A percentile compares a stretch with the other conserved stretches of the same genome.
Evolutionary conservation across 2,797 vertebrate genomes (phyloP).

Genomic region (Gorsachius magnificus): DNA sequence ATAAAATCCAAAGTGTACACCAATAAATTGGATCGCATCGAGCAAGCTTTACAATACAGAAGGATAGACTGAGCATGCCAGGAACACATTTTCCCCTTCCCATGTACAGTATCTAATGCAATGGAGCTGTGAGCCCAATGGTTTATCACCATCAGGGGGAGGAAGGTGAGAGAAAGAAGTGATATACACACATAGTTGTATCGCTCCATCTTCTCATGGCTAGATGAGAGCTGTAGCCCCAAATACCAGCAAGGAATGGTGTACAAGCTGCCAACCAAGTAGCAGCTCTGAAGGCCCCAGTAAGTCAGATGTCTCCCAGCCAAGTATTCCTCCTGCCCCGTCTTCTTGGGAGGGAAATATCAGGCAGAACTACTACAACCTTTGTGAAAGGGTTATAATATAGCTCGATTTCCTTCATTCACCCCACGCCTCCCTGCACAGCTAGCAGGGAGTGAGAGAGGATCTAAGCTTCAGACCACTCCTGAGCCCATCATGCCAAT

Average conservation of each 20-base stretch:
- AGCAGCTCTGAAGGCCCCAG: not conserved
- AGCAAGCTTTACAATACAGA: not conserved
- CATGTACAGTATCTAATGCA: rapidly evolving
- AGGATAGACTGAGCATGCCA: not conserved
- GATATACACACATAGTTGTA: rapidly evolving
- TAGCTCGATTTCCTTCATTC: not conserved
- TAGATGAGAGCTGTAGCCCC: not conserved
- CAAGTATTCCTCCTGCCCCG: not conserved
- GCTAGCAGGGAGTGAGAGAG: not conserved
- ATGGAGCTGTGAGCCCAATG: rapidly evolving
- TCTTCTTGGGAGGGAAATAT: not conserved
- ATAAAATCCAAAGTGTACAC: not conserved
- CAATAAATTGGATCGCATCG: not conserved
- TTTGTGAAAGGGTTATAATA: not conserved
- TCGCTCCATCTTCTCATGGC: rapidly evolving
- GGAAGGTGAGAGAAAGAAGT: not conserved
- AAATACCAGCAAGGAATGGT: not conserved
- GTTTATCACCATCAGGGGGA: not conserved
- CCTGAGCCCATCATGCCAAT: rapidly evolving
- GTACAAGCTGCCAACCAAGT: not conserved
- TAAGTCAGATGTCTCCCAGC: not conserved
- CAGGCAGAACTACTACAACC: not conserved
- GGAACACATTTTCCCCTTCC: not conserved
- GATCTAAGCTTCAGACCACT: not conserved
- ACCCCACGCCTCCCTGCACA: not conserved